Base-by-base conservation (phyloP, 2,797 vertebrate species). In the Rhabdophis nuchalis region DNA sequence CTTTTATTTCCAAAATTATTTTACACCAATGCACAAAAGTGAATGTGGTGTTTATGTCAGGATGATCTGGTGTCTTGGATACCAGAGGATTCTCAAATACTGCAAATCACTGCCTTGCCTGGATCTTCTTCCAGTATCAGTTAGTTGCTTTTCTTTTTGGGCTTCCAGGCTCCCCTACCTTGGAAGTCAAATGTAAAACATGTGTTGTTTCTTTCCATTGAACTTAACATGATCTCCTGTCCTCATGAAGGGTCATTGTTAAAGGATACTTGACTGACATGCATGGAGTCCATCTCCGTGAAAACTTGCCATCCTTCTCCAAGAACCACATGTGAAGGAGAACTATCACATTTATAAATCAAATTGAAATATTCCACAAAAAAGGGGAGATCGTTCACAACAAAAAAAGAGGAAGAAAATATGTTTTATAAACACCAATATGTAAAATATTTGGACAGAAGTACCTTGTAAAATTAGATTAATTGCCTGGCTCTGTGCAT, bases 161-260 rank as follows among this genome's bases (percentile, higher is more conserved):
- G 86, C 85, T 91, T 36, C 93, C 91, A 29, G 6, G 68, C 11
- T 0, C 0, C 0, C 5, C 92, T 94, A 87, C 0, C 90, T 92
- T 91, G 68, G 86, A 61, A 95, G 92, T 87, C 77, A 64, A 92
- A 2, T 57, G 64, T 95, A 93, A 77, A 95, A 90, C 85, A 88
- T 88, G 60, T 0, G 0, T 93, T 68, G 91, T 93, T 95, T 91
- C n/a, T 32, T 90, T 93, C 61, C 87, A 14, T 86, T 93, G 92
- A 92, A 23, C 88, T 46, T 89, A 0, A 0, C 89, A 64, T 87
- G 46, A 29, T 94, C 56, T 86, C 93, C 86, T 41, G 93, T 95
- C 72, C 68, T 82, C 16, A 1, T 4, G 90, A 68, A 91, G 64
- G 82, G 86, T 54, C 92, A 89, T 93, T 93, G 92, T 93, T 54